These are phyloP conservation scores for Aplocera efformata DNA, from an alignment of 2,888 invertebrate species.

Conservation along the genomic window DNA sequence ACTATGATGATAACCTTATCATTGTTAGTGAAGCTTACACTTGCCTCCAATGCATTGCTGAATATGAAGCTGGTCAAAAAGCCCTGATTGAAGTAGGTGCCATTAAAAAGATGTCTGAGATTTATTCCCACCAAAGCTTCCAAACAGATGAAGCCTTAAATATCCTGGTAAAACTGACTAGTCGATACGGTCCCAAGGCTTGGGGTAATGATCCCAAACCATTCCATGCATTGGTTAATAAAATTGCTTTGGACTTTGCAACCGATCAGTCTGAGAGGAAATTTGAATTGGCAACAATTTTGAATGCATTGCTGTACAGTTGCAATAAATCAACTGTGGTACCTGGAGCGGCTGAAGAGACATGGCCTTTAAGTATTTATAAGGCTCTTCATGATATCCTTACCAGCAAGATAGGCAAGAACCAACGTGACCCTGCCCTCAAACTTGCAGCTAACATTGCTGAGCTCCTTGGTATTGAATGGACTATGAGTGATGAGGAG, in stretches of 20 bases:
- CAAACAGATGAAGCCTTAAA: slow-evolving; percentile 94
- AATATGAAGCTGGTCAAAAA: slow-evolving; percentile 88
- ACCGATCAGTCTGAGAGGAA: slow-evolving; percentile 93
- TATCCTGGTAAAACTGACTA: slow-evolving; percentile 87
- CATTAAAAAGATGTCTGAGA: slow-evolving; percentile 90
- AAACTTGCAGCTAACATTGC: slow-evolving; percentile 90
- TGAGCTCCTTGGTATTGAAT: slow-evolving; percentile 90
- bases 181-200: slow-evolving; percentile 84
- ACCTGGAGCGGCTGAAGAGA: slow-evolving; percentile 84
- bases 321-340: slow-evolving; percentile 84
- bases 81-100: slow-evolving; percentile 89
- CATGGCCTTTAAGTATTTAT: slow-evolving; percentile 90
- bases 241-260: slow-evolving; percentile 92
- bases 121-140: slow-evolving; percentile 92
- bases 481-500: slow-evolving; percentile 89
- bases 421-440: slow-evolving; percentile 93
- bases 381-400: slow-evolving; percentile 91
- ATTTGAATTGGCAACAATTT: slow-evolving; percentile 91
- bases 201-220: slow-evolving; percentile 90
- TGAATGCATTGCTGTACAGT: slow-evolving; percentile 87
- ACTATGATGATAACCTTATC: slow-evolving; percentile 92
- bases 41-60: slow-evolving; percentile 90
- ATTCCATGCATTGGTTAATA: slow-evolving; percentile 90
- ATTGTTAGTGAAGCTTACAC: slow-evolving; percentile 93
- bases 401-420: slow-evolving; percentile 91